Evolutionary conservation across 2,113 vertebrate species (phyloP).

Genomic region (Furnarius figulus): DNA sequence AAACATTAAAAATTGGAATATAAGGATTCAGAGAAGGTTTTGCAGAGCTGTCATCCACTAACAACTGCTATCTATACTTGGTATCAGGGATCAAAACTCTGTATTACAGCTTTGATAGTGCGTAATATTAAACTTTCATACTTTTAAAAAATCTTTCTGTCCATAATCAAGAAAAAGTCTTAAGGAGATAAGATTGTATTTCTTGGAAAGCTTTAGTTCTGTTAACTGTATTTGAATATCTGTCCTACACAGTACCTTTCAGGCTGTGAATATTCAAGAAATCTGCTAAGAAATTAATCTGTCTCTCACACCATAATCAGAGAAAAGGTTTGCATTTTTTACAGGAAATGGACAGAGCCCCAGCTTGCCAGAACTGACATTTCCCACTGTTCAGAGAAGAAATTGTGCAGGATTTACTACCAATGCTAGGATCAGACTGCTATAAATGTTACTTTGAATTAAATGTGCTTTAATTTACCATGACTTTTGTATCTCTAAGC

Average conservation of each 20-base stretch:
- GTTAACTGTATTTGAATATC: not conserved
- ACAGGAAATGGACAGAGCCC: not conserved
- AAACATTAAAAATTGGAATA: not conserved
- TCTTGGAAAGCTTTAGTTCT: not conserved
- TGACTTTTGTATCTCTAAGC: conserved; percentile 50
- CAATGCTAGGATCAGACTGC: conserved; percentile 18
- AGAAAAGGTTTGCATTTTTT: conserved; percentile 12
- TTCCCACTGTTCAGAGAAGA: not conserved
- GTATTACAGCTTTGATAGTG: not conserved
- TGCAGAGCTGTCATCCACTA: not conserved
- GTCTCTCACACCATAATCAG: not conserved
- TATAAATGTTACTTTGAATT: conserved; percentile 66
- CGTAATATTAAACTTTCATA: not conserved
- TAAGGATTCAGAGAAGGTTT: not conserved
- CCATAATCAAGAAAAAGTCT: not conserved
- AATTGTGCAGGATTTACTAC: conserved; percentile 17
- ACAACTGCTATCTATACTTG: not conserved
- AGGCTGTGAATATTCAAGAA: not conserved
- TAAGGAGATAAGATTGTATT: not conserved
- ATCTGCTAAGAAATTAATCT: not conserved
- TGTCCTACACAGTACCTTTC: not conserved
- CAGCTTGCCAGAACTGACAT: conserved; percentile 13
- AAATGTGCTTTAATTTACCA: conserved; percentile 56
- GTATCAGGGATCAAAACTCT: not conserved
- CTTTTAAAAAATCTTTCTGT: not conserved